Conservation (phyloP, 2,888 invertebrate species). For the Xanthorhoe designata region DNA sequence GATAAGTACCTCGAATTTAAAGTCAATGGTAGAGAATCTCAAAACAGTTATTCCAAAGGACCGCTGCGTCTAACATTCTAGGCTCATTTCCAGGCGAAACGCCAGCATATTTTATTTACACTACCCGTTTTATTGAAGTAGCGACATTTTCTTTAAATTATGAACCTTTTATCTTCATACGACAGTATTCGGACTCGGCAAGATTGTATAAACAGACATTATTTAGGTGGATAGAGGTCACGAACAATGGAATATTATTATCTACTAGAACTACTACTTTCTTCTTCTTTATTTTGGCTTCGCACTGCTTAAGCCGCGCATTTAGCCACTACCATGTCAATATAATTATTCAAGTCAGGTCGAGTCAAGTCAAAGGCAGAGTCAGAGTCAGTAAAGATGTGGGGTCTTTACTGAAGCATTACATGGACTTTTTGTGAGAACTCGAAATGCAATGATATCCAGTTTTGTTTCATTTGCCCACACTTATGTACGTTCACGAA, state of each 20-base stretch:
- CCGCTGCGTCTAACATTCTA: conserved; percentile 59
- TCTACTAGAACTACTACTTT: neutral
- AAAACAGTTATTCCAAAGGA: conserved; percentile 44
- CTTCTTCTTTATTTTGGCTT: too few species aligned
- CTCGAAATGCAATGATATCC: too few species aligned
- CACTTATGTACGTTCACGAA: too few species aligned
- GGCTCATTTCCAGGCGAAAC: conserved; percentile 51
- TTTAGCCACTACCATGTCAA: too few species aligned
- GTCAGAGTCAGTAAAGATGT: too few species aligned
- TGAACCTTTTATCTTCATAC: conserved; percentile 35
- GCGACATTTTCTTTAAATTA: conserved; percentile 39
- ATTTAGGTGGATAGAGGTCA: conserved; percentile 5
- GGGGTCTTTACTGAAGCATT: too few species aligned
- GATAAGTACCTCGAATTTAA: conserved; percentile 23
- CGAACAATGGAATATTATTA: neutral
- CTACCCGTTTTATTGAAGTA: conserved; percentile 44
- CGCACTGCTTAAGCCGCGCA: too few species aligned
- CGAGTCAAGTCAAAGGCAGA: too few species aligned
- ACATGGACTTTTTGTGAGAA: too few species aligned
- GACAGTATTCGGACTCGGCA: conserved; percentile 38
- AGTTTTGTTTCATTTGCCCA: too few species aligned
- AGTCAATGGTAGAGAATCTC: conserved; percentile 31
- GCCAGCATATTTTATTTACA: conserved; percentile 49
- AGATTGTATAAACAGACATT: conserved; percentile 13
- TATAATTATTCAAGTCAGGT: too few species aligned